A percentile compares a stretch with the other conserved stretches of the same genome.
phyloP scores from a whole-genome alignment of 2,113 vertebrate genomes.

The Vimba vimba region DNA sequence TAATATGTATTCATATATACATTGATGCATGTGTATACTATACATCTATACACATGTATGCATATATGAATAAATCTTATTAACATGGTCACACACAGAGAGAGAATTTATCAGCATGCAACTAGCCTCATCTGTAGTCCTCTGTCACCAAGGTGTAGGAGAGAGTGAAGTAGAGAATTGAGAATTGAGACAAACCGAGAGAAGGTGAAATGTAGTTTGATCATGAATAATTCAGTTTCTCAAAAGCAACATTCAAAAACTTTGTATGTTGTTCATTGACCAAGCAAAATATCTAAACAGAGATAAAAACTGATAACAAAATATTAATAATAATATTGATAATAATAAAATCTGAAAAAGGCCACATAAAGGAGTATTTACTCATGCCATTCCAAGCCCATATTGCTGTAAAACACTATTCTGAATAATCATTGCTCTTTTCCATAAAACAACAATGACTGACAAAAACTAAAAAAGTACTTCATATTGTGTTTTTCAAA shows the following conservation, averaged over 20 bases:
- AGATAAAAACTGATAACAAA: too few species aligned
- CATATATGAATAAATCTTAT: too few species aligned
- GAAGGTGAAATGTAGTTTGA: slow-evolving; percentile 5
- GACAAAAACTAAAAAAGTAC: background rate
- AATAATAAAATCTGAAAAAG: background rate
- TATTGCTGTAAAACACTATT: background rate
- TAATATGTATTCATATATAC: too few species aligned
- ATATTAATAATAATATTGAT: too few species aligned
- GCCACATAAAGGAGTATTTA: background rate
- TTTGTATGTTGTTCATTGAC: background rate
- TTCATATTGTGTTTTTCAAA: background rate
- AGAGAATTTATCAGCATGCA: too few species aligned
- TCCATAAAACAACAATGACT: background rate
- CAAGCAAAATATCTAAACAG: background rate
- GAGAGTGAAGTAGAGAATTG: background rate
- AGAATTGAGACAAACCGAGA: background rate
- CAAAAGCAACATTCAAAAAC: background rate
- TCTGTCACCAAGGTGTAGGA: background rate
- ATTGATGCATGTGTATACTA: too few species aligned
- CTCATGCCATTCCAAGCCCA: background rate
- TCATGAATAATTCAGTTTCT: background rate
- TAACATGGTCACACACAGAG: too few species aligned
- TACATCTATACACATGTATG: too few species aligned
- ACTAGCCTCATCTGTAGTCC: background rate
- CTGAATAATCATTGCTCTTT: background rate